Base-by-base conservation (phyloP, 2,113 vertebrate genomes). In the Desmodus rotundus region DNA sequence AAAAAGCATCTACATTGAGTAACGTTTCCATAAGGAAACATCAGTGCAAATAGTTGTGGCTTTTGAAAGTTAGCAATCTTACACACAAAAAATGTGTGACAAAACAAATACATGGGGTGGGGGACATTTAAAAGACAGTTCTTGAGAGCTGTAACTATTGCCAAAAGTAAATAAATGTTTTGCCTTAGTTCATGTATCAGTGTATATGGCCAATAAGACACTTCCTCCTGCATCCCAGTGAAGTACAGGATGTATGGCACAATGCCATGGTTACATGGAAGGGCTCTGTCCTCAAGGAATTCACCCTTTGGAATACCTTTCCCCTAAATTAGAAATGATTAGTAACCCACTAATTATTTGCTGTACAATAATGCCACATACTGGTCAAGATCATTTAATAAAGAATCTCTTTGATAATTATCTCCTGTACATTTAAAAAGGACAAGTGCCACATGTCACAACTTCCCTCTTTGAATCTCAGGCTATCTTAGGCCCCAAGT, bases 201-300 rank as follows among this genome's bases (percentile, higher is more conserved):
- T 9, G 1, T 3, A 16, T 0, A 0, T 0, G 3, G 22, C 52
- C 61, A 31, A 4, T 14, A 24, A 72, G 77, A 36, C 7, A 78
- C 11, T 15, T 20, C 36, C 5, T 17, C 56, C 52, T 12, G 11
- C 3, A 4, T 52, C 63, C 3, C 36, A 36, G 6, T 2, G 77
- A 16, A 26, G 31, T 1, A 15, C 11, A 67, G 31, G 19, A n/a
- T 3, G 5, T 9, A 16, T 3, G 13, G 2, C 52, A 1, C 0
- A 17, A 68, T 0, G 31, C 16, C 45, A 16, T 0, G 1, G 26
- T 0, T 31, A 14, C 2, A 0, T 4, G 17, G 17, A 24, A 77
- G 74, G 52, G 17, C 33, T 61, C 52, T 15, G 3, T 2, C 17
- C 8, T 43, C 38, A 13, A 47, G 15, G 14, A 41, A 56, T 15